A percentile compares a stretch with the other conserved stretches of the same genome.
Conservation (phyloP, 2,113 vertebrate genomes). For the Paramisgurnus dabryanus region DNA sequence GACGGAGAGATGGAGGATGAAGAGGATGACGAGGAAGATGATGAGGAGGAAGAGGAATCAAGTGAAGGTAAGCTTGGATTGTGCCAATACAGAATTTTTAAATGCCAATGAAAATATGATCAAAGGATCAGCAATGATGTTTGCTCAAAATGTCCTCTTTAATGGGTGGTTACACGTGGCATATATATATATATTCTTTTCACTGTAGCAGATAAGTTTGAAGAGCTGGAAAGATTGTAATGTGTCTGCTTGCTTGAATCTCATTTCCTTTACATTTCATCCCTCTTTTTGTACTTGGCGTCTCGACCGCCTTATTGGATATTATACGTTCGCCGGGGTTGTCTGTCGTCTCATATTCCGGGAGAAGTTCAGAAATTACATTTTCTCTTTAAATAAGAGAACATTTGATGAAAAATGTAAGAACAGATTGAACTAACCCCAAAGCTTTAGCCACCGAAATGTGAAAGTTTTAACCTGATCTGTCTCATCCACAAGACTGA, state of each 20-base stretch:
- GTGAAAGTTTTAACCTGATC: not conserved
- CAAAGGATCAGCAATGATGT: not conserved
- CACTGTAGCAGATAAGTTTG: not conserved
- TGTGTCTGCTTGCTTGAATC: constrained; percentile 13
- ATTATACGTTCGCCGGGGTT: not conserved
- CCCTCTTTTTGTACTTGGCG: constrained; percentile 26
- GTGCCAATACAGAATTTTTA: not conserved
- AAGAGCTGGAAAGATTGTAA: not conserved
- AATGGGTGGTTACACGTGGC: not conserved
- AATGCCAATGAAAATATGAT: not conserved
- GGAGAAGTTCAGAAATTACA: not conserved
- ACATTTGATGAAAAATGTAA: constrained; percentile 18
- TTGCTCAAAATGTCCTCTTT: not conserved
- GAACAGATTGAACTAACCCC: constrained; percentile 6
- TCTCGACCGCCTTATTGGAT: constrained; percentile 5
- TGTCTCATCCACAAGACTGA: not conserved
- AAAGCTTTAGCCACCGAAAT: not conserved
- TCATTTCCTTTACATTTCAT: constrained; percentile 35
- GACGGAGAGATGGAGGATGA: constrained; percentile 60
- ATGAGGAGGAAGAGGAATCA: constrained; percentile 74
- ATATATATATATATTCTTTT: not conserved
- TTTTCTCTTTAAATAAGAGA: constrained; percentile 18
- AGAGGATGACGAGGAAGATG: constrained; percentile 54
- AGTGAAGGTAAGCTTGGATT: constrained; percentile 81
- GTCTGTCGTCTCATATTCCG: not conserved